Percentiles rank a stretch among this genome's conserved stretches.
Evolutionary conservation across 2,797 vertebrate species (phyloP).

Genomic region (Protosalanx chinensis): DNA sequence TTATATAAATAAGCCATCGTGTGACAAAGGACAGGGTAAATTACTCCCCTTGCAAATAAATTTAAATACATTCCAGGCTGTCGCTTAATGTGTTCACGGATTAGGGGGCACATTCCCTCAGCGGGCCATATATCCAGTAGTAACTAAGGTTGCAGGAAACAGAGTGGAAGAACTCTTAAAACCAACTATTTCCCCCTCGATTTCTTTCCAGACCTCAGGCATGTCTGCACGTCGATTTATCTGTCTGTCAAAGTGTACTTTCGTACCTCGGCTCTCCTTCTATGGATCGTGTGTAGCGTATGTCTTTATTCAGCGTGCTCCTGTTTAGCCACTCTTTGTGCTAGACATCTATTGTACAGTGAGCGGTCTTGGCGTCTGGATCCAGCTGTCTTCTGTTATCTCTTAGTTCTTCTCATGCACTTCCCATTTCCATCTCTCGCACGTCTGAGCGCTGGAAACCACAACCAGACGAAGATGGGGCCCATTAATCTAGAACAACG

Average conservation of each 20-base stretch:
- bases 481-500: constrained; percentile 15
- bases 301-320: neutral
- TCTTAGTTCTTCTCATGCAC: neutral
- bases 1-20: constrained; percentile 33
- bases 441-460: constrained; percentile 29
- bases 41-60: constrained; percentile 5
- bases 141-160: constrained; percentile 41
- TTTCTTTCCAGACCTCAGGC: constrained; percentile 1
- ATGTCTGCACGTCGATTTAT: neutral
- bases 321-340: neutral
- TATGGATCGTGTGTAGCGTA: neutral
- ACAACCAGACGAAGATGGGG: constrained; percentile 20
- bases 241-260: neutral
- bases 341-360: neutral
- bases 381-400: neutral
- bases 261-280: neutral
- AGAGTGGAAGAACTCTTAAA: constrained; percentile 34
- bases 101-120: constrained; percentile 33
- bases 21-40: constrained; percentile 31
- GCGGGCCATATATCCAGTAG: constrained; percentile 39
- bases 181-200: constrained; percentile 21
- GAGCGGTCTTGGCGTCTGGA: neutral
- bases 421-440: constrained; percentile 12
- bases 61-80: constrained; percentile 42
- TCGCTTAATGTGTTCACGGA: constrained; percentile 42